phyloP scores from a whole-genome alignment of 2,888 invertebrate genomes.

The Ecdyonurus torrentis region DNA sequence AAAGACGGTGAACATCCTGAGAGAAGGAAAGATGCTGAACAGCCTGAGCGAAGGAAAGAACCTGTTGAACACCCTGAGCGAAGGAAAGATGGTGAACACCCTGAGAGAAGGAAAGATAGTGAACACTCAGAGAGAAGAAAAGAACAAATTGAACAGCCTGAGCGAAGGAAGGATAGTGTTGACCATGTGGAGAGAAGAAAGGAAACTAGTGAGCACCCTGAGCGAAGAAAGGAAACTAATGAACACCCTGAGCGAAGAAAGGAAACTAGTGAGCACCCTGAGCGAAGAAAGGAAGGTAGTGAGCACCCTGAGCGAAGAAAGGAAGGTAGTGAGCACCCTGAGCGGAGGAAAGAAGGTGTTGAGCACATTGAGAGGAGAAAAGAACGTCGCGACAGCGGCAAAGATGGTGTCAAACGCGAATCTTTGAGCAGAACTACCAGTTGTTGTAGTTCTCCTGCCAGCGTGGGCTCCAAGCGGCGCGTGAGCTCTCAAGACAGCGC shows the following conservation, averaged over 20 bases:
- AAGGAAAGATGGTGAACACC: too few relatives aligned
- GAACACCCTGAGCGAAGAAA: too few relatives aligned
- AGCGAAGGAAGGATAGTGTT: conserved; percentile 14
- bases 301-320: too few relatives aligned
- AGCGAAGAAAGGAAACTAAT: too few relatives aligned
- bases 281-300: too few relatives aligned
- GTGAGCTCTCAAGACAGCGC: conserved; percentile 59
- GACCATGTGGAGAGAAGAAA: conserved; percentile 13
- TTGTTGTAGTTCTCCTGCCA: conserved; percentile 36
- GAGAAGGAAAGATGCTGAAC: conserved; percentile 1
- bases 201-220: conserved; percentile 15
- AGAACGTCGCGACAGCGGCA: conserved; percentile 22
- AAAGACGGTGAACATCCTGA: background rate
- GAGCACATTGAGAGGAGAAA: conserved; percentile 13
- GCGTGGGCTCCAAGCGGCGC: conserved; percentile 51
- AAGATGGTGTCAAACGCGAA: conserved; percentile 33
- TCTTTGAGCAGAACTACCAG: conserved; percentile 27
- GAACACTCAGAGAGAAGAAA: conserved; percentile 23
- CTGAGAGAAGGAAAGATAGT: conserved; percentile 21
- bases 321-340: too few relatives aligned
- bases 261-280: too few relatives aligned
- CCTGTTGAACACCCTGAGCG: conserved; percentile 8
- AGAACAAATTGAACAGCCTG: conserved; percentile 12
- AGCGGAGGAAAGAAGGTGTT: conserved; percentile 13
- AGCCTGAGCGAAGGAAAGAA: background rate